Base-by-base conservation (phyloP, 2,113 vertebrate species). In the Gallinago paraguaiae region DNA sequence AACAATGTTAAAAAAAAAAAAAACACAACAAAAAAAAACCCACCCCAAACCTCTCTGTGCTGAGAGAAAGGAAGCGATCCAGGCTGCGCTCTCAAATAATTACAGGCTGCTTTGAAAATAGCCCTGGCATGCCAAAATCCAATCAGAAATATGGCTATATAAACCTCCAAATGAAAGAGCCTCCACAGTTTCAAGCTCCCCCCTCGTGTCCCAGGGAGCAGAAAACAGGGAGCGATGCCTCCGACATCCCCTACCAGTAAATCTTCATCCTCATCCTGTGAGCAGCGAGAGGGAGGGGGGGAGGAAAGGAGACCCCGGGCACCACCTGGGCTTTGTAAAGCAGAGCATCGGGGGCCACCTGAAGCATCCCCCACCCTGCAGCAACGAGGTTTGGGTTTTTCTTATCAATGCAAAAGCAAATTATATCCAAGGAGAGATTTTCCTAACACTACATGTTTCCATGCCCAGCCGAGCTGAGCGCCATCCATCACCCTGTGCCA, bases 201-300 rank as follows among this genome's bases (percentile, higher is more conserved):
- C 2, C 7, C 3, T 37, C 13, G 19, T 13, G 61, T 93, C 56
- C 63, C 27, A 46, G 59, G 53, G 77, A 92, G 48, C 41, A 76
- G 37, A 33, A 70, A 50, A 75, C 16, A 74, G 28, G 28, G 18
- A 85, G 70, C 2, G 7, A 23, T 53, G 79, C 37, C 45, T 59
- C 3, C 0, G 27, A 30, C 3, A 14, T 48, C 68, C 57, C 46
- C 83, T 83, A 59, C 30, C 46, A 33, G 17, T 17, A 28, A 72
- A 71, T 45, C 33, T 2, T 1, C 2, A 0, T 37, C 88, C 79
- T 25, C 8, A 2, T 1, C 0, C 37, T 11, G 28, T 1, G 14
- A 14, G 17, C 7, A 18, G 45, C 1, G 6, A 37, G 70, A 3
- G 23, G 28, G 19, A 25, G 31, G 70, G 43, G 8, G 50, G 84